Conservation (phyloP, 2,113 vertebrate genomes). For the Nannobrachium achirus region DNA sequence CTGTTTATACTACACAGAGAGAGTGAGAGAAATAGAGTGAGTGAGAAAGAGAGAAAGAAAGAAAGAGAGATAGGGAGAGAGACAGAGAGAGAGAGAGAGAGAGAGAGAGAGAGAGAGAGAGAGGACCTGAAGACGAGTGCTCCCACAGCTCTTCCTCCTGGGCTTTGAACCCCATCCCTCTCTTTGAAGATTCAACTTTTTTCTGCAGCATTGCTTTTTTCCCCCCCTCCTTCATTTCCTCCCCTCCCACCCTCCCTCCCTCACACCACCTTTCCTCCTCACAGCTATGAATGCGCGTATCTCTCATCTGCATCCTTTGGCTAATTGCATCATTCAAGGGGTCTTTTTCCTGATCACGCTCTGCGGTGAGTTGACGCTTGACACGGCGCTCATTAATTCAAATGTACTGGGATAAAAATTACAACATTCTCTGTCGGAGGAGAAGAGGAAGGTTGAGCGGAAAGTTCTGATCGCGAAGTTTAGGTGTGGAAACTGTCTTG, state of each 20-base stretch:
- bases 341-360: conserved; percentile 71
- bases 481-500: conserved; percentile 59
- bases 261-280: conserved; percentile 63
- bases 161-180: conserved; percentile 66
- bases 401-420: conserved; percentile 59
- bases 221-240: conserved; percentile 7
- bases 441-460: conserved; percentile 33
- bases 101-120: too few relatives aligned
- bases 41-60: too few relatives aligned
- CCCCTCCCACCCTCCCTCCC: not conserved
- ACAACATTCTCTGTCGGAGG: not conserved
- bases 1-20: too few relatives aligned
- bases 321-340: conserved; percentile 79
- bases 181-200: conserved; percentile 70
- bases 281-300: conserved; percentile 76
- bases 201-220: conserved; percentile 77
- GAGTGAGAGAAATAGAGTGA: too few relatives aligned
- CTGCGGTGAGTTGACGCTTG: conserved; percentile 67
- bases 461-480: conserved; percentile 70
- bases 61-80: too few relatives aligned
- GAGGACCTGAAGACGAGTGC: too few relatives aligned
- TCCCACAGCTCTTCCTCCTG: conserved; percentile 74
- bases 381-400: conserved; percentile 73
- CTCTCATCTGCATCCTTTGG: conserved; percentile 71
- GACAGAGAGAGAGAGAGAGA: too few relatives aligned